Evolutionary conservation across 2,888 invertebrate genomes (phyloP).

Genomic region (Eilema sororculum): DNA sequence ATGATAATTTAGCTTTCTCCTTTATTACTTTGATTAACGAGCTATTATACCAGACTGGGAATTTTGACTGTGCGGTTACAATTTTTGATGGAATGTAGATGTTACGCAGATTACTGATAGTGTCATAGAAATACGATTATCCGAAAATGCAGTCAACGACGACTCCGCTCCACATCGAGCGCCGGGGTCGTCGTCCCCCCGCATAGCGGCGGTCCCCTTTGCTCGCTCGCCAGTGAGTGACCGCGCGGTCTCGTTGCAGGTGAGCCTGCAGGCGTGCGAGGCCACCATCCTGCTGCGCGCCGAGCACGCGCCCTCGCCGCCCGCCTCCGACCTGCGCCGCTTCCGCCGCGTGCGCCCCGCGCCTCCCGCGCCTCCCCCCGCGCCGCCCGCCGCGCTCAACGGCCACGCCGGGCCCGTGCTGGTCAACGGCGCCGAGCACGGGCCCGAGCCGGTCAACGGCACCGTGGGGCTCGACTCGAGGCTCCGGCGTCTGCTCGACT

Average conservation of each 20-base stretch:
- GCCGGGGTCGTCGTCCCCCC: too few relatives aligned
- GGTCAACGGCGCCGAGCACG: constrained; percentile 21
- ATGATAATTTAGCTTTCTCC: too few relatives aligned
- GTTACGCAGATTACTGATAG: too few relatives aligned
- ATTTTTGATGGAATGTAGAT: too few relatives aligned
- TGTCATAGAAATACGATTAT: too few relatives aligned
- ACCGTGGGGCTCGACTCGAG: constrained; percentile 45
- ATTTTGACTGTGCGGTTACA: too few relatives aligned
- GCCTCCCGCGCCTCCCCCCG: constrained; percentile 33
- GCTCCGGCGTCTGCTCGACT: constrained; percentile 60
- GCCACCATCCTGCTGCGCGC: constrained; percentile 74
- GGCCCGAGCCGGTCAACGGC: constrained; percentile 28
- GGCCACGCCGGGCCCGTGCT: constrained; percentile 28
- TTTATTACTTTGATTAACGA: too few relatives aligned
- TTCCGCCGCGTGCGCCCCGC: constrained; percentile 50
- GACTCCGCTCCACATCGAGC: too few relatives aligned
- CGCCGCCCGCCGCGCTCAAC: constrained; percentile 26
- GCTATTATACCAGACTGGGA: too few relatives aligned
- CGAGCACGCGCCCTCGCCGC: constrained; percentile 63
- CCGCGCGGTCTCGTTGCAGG: constrained; percentile 58
- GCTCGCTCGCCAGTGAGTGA: too few relatives aligned
- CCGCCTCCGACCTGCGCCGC: constrained; percentile 48
- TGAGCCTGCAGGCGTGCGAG: constrained; percentile 66
- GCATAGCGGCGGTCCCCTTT: too few relatives aligned
- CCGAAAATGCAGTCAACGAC: too few relatives aligned